Base-by-base conservation (phyloP, 2,888 invertebrate species). In the Omphaloscelis lunosa region DNA sequence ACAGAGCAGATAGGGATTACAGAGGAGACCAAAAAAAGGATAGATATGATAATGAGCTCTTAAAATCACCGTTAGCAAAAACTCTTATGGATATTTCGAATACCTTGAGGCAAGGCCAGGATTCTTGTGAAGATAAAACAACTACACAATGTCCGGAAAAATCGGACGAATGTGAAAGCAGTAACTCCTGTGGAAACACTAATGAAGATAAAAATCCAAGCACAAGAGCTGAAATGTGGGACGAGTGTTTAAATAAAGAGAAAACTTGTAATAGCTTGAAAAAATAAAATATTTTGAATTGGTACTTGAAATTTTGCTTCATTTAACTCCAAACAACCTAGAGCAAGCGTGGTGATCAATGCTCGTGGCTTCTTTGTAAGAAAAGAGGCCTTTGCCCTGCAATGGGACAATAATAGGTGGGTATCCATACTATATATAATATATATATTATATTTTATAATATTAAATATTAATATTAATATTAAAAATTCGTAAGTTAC, bases 21-120 rank as follows among this genome's bases (percentile, higher is more conserved):
- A 72, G 71, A 29, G 68, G 17, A 7, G 48, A 72, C 58, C n/a
- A 69, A 62, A 71, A 58, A 2, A 48, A 61, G 5, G 56, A 73
- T 12, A 62, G 51, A 63, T 45, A 72, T 39, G 72, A 84, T 51
- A 39, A n/a, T 20, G 75, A 75, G 12, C 61, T 77, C 5, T 20
- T 76, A 23, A 41, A 66, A 56, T 79, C 79, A 6, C 79, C 86
- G 12, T 39, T 86, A 58, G 62, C 86, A 12, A 78, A 87, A 79
- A 78, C 81, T 20, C 72, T 87, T n/a, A 39, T 87, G 11, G 65
- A 69, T 12, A 62, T 86, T 63, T 53, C 83, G 5, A 77, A 74
- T 59, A 59, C 63, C 59, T 72, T 86, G 68, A 77, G 86, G 48
- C 69, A 74, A 72, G 48, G 79, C 12, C 66, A 72, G n/a, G 23